Percentiles rank a stretch among this genome's conserved stretches.
These are phyloP conservation scores for Triops longicaudatus DNA, from an alignment of 1,140 invertebrate species.

Conservation along the genomic window DNA sequence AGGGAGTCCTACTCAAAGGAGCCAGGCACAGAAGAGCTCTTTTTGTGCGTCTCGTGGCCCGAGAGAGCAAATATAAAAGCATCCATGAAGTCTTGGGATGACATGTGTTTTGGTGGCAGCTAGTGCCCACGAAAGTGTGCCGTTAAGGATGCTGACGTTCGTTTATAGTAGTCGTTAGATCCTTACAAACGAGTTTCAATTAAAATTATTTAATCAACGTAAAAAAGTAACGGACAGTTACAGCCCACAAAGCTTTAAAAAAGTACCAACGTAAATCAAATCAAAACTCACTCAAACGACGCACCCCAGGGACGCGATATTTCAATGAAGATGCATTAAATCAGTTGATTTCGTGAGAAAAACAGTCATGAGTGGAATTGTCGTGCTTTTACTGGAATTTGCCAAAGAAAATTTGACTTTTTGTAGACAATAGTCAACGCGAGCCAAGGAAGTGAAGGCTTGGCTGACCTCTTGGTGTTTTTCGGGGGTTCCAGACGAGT, in stretches of 20 bases:
- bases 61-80: background rate
- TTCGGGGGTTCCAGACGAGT: background rate
- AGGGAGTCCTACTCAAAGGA: background rate
- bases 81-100: background rate
- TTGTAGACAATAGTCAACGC: too few species aligned
- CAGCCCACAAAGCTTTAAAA: too few species aligned
- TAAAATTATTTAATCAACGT: background rate
- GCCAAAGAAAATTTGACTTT: background rate
- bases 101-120: slow-evolving; percentile 14
- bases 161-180: background rate
- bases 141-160: background rate
- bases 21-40: background rate
- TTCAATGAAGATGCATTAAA: background rate
- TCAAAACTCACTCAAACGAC: too few species aligned
- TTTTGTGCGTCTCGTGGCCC: background rate
- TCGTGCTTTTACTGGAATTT: background rate
- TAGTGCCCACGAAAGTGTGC: background rate
- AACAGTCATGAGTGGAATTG: background rate
- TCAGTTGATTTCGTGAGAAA: background rate
- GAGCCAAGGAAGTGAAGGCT: background rate
- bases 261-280: too few species aligned
- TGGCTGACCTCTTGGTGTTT: background rate
- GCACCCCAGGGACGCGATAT: background rate
- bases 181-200: background rate
- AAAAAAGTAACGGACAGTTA: background rate